These are phyloP conservation scores for Bothrops jararaca DNA, from an alignment of 2,113 vertebrate genomes.

Conservation along the genomic window DNA sequence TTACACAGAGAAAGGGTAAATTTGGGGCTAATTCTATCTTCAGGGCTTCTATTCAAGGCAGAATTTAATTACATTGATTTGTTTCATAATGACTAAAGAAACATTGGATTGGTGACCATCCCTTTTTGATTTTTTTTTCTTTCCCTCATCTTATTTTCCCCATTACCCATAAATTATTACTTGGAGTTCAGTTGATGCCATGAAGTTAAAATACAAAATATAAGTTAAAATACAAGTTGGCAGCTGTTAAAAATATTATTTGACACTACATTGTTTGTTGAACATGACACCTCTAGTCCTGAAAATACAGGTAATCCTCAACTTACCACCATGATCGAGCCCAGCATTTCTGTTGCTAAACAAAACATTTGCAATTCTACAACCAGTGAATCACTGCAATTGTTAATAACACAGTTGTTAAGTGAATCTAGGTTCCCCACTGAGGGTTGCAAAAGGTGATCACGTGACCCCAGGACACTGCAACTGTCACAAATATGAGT, in stretches of 20 bases:
- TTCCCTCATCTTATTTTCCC: background rate
- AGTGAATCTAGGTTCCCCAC: background rate
- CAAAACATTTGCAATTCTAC: background rate
- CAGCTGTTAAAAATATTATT: background rate
- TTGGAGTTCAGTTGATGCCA: background rate
- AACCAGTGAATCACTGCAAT: background rate
- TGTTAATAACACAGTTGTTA: background rate
- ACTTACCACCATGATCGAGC: background rate
- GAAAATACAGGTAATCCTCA: background rate
- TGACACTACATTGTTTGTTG: background rate
- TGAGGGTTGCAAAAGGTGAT: background rate
- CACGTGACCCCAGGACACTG: background rate
- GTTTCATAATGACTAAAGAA: background rate
- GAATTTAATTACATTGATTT: background rate
- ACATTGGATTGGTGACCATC: background rate
- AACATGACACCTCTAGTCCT: background rate
- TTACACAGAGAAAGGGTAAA: background rate
- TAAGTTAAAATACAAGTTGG: background rate
- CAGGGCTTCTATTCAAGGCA: background rate
- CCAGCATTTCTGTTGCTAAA: background rate
- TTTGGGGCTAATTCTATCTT: background rate
- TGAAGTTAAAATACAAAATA: background rate
- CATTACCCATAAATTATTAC: background rate
- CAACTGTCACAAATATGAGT: background rate
- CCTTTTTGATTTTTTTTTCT: background rate